Conservation (phyloP, 2,888 invertebrate genomes). For the Orthonychiurus folsomi region DNA sequence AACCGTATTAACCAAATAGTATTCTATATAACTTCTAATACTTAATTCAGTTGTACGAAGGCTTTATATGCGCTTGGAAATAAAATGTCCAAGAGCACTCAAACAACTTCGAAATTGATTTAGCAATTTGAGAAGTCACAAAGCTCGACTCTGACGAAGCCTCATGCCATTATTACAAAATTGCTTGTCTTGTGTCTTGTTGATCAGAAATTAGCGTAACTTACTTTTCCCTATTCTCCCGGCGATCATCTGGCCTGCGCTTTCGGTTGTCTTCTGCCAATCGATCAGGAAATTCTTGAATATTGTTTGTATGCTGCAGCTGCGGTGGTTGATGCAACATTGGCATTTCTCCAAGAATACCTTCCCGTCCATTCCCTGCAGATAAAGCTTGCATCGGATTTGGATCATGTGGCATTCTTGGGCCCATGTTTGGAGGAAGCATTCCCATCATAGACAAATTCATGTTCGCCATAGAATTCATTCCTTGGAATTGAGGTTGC, state of each 20-base stretch:
- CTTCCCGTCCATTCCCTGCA: slow-evolving; percentile 24
- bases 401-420: slow-evolving; percentile 2
- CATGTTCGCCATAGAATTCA: slow-evolving; percentile 14
- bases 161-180: too few relatives aligned
- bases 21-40: too few relatives aligned
- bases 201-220: slow-evolving; percentile 10
- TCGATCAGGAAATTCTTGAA: slow-evolving; percentile 8
- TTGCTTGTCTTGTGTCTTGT: too few relatives aligned
- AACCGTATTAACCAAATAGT: too few relatives aligned
- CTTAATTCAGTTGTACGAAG: slow-evolving; percentile 19
- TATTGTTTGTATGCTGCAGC: slow-evolving; percentile 11
- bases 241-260: slow-evolving; percentile 4
- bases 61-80: slow-evolving; percentile 25
- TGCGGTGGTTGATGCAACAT: slow-evolving; percentile 8
- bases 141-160: too few relatives aligned
- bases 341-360: slow-evolving; percentile 38
- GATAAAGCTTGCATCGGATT: slow-evolving; percentile 8
- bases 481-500: slow-evolving; percentile 21
- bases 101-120: slow-evolving; percentile 22
- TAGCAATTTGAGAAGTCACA: slow-evolving; percentile 14
- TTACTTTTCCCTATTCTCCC: slow-evolving; percentile 25
- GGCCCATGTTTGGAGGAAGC: slow-evolving; percentile 15
- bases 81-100: slow-evolving; percentile 19
- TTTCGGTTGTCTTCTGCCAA: slow-evolving; percentile 10
- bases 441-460: slow-evolving; percentile 22